Base-by-base conservation (phyloP, 2,888 invertebrate species). In the Pheosia gnoma region DNA sequence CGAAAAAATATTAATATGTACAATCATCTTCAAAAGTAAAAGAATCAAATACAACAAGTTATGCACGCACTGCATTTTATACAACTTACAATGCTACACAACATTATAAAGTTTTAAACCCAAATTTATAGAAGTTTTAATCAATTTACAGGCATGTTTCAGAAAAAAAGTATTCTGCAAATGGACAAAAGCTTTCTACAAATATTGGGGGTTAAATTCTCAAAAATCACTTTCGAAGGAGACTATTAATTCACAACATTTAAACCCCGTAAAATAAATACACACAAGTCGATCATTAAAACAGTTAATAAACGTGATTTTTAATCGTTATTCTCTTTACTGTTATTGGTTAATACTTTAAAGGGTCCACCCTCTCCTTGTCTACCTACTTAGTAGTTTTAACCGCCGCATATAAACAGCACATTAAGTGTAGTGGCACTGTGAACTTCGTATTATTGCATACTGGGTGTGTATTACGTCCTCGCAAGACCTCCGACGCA, bases 401-500 rank as follows among this genome's bases (percentile, higher is more conserved):
- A 47, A 47, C 49, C 49, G 49, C 37, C 47, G 59, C 39, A 57
- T 39, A 59, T 55, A 72, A 72, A 73, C 58, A 74, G 73, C 73
- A 79, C 79, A 79, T 78, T 67, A 54, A 79, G 69, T 74, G 72
- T 63, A 61, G 67, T 70, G 69, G 64, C 59, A 75, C 74, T 74
- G 74, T 76, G 68, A 62, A 53, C 25, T 25, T 51, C 61, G 59
- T 73, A 78, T 78, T 75, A 74, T 72, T 75, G 64, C 68, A 67
- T 71, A 71, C 60, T 70, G 47, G 74, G 74, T 75, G 77, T 70
- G 54, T 62, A 70, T 71, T 74, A 74, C 57, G 11, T 68, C 67
- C 68, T 77, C 66, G 67, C 63, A 57, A 63, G 59, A 61, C 60
- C 57, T 38, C 4, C 7, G 49, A 39, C 5, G 39, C 11, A 37